Conservation (phyloP, 2,888 invertebrate genomes). For the Folsomia candida region DNA sequence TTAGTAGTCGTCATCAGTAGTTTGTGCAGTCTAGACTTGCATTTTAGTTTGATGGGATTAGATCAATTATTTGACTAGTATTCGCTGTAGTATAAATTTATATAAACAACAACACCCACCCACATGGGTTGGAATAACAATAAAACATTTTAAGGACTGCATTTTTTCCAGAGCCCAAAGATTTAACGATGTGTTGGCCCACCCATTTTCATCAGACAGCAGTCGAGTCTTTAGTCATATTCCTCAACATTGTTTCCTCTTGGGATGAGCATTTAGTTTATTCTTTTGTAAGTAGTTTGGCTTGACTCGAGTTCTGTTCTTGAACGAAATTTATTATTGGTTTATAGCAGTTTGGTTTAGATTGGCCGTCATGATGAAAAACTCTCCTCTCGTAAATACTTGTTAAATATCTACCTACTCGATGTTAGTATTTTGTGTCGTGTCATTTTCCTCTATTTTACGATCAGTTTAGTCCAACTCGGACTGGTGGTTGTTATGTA, state of each 20-base stretch:
- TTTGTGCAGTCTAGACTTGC: too few relatives aligned
- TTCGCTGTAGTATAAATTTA: too few relatives aligned
- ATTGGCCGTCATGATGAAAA: neutral
- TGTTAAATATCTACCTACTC: neutral
- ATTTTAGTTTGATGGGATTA: too few relatives aligned
- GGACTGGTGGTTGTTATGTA: neutral
- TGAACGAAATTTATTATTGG: neutral
- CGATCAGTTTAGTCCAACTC: neutral
- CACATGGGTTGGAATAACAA: neutral
- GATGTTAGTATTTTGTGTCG: neutral
- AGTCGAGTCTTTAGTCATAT: too few relatives aligned
- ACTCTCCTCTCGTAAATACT: neutral
- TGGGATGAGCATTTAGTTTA: too few relatives aligned
- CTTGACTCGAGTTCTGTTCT: too few relatives aligned
- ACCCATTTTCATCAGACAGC: neutral
- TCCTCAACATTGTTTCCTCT: too few relatives aligned
- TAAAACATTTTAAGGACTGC: neutral
- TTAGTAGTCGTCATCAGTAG: too few relatives aligned
- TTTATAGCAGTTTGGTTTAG: neutral
- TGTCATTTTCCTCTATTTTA: neutral
- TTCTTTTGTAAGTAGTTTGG: too few relatives aligned
- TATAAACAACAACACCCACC: neutral
- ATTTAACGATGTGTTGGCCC: constrained; percentile 2
- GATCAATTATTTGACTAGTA: too few relatives aligned
- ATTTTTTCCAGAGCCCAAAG: neutral